Percentiles rank a stretch among this genome's conserved stretches.
Evolutionary conservation across 2,797 vertebrate species (phyloP).

Genomic region (Falco naumanni): DNA sequence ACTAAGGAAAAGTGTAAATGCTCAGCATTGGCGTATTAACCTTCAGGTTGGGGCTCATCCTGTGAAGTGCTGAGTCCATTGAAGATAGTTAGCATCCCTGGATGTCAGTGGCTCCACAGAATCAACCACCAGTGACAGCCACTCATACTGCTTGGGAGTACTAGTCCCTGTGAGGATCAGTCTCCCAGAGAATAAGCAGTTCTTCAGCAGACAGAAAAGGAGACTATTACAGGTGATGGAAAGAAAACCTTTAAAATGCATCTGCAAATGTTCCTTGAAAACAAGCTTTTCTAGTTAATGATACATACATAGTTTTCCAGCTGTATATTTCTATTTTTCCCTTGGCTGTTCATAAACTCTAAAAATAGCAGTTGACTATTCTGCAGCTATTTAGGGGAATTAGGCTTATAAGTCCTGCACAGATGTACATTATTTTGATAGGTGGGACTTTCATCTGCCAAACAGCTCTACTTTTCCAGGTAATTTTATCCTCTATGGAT

Average conservation of each 20-base stretch:
- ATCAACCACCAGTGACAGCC: background rate
- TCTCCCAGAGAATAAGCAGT: background rate
- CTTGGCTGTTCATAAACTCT: background rate
- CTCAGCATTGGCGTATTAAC: background rate
- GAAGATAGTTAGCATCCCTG: background rate
- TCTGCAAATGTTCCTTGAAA: background rate
- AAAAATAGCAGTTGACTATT: slow-evolving; percentile 8
- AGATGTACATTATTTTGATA: slow-evolving; percentile 31
- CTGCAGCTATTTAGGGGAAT: background rate
- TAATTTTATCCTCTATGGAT: background rate
- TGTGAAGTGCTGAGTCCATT: background rate
- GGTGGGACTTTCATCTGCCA: background rate
- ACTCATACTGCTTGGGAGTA: background rate
- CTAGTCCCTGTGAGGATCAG: background rate
- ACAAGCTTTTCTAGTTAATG: background rate
- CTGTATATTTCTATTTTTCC: slow-evolving; percentile 15
- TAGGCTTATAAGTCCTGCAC: background rate
- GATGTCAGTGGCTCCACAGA: background rate
- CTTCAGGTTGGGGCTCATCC: background rate
- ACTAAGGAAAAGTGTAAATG: background rate
- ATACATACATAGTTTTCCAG: background rate
- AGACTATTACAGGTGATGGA: background rate
- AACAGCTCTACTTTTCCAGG: background rate
- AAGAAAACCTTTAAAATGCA: background rate
- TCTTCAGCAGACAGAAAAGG: background rate